Evolutionary conservation across 2,888 invertebrate species (phyloP).

Genomic region (Papilio gigon): DNA sequence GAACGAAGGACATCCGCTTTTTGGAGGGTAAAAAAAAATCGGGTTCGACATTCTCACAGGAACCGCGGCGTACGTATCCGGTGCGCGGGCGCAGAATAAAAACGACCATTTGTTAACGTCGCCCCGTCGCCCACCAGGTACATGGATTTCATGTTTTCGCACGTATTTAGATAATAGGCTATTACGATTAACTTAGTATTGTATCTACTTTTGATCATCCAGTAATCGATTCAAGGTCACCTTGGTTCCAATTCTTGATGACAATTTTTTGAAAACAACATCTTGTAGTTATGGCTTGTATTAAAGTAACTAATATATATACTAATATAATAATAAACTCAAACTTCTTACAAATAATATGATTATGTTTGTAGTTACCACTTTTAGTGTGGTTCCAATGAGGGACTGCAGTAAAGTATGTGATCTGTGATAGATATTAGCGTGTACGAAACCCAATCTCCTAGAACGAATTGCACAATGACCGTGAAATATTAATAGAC

Average conservation of each 20-base stretch:
- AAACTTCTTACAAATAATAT: background rate
- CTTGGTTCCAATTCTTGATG: background rate
- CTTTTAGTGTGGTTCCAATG: background rate
- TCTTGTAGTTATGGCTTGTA: too few relatives aligned
- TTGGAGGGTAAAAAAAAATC: slow-evolving; percentile 75
- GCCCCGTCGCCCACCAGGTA: slow-evolving; percentile 65
- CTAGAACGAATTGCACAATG: background rate
- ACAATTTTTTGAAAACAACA: background rate
- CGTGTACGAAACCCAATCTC: background rate
- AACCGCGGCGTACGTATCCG: slow-evolving; percentile 75
- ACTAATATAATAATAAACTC: background rate
- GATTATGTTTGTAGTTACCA: background rate
- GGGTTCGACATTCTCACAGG: slow-evolving; percentile 81
- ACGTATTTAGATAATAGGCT: slow-evolving; percentile 23
- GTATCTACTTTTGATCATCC: background rate
- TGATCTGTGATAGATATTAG: too few relatives aligned
- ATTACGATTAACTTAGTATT: slow-evolving; percentile 7
- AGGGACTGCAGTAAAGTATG: too few relatives aligned
- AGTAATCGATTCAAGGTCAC: background rate
- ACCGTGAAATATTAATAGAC: slow-evolving; percentile 13
- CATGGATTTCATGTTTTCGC: slow-evolving; percentile 46
- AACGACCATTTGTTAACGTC: slow-evolving; percentile 78
- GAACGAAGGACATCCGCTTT: slow-evolving; percentile 82
- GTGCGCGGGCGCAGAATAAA: slow-evolving; percentile 77
- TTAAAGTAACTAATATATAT: too few relatives aligned